A percentile compares a stretch with the other conserved stretches of the same genome.
These are phyloP conservation scores for Tipula confusa DNA, from an alignment of 2,888 invertebrate genomes.

Conservation along the genomic window DNA sequence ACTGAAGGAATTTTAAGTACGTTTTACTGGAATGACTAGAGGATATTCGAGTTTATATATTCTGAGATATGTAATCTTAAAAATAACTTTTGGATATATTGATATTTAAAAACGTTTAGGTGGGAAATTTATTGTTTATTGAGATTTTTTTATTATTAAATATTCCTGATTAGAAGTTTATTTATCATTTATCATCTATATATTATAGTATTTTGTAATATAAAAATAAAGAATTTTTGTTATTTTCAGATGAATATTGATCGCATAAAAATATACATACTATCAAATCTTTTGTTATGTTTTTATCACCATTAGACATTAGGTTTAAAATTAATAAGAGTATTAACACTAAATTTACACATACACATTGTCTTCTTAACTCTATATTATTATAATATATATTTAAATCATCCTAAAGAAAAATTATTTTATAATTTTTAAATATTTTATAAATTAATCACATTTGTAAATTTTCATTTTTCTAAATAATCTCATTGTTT, in stretches of 20 bases:
- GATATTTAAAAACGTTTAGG: not conserved
- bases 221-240: not conserved
- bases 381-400: too few relatives aligned
- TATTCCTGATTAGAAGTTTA: not conserved
- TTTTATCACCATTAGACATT: not conserved
- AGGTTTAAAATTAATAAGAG: not conserved
- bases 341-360: not conserved
- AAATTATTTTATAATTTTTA: conserved; percentile 26
- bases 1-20: not conserved
- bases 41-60: not conserved
- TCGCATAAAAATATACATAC: not conserved
- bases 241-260: not conserved
- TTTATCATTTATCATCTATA: not conserved
- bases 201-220: not conserved
- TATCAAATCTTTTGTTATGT: not conserved
- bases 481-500: not conserved
- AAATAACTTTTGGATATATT: not conserved
- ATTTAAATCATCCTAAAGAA: not conserved
- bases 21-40: not conserved
- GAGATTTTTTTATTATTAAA: not conserved
- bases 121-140: not conserved
- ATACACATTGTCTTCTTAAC: not conserved
- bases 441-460: conserved; percentile 25
- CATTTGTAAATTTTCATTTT: not conserved
- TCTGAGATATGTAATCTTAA: not conserved